phyloP scores from a whole-genome alignment of 2,113 vertebrate genomes.

The Manacus vitellinus region DNA sequence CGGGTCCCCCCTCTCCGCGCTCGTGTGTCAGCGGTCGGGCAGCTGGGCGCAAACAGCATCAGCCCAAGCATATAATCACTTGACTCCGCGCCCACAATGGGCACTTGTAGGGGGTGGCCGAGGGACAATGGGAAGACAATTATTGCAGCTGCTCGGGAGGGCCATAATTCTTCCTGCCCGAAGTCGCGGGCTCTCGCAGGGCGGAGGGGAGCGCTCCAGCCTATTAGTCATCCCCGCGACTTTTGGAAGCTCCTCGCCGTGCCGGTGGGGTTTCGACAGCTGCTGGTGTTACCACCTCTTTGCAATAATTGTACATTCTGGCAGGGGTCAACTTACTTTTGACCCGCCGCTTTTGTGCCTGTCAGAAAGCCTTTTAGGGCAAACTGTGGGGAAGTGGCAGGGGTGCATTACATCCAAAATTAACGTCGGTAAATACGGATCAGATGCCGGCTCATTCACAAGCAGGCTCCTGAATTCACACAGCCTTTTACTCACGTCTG shows the following conservation, averaged over 20 bases:
- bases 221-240: constrained; percentile 78
- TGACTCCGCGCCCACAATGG: constrained; percentile 76
- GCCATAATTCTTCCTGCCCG: constrained; percentile 74
- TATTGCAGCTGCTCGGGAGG: constrained; percentile 85
- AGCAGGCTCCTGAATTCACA: constrained; percentile 71
- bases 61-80: constrained; percentile 81
- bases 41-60: constrained; percentile 82
- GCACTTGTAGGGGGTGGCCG: constrained; percentile 81
- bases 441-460: constrained; percentile 77
- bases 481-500: not conserved
- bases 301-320: constrained; percentile 84
- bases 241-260: constrained; percentile 64
- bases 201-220: constrained; percentile 60
- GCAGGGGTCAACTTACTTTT: constrained; percentile 84
- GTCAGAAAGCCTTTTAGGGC: constrained; percentile 73
- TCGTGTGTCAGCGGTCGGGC: constrained; percentile 83
- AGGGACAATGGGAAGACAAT: constrained; percentile 83
- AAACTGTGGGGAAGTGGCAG: constrained; percentile 77
- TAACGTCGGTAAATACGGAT: constrained; percentile 75
- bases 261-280: constrained; percentile 83
- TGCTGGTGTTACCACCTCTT: constrained; percentile 73
- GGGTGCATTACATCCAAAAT: constrained; percentile 73
- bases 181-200: constrained; percentile 42
- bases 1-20: constrained; percentile 34
- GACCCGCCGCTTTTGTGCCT: constrained; percentile 78